Evolutionary conservation across 2,797 vertebrate species (phyloP), one percentile per base, ranked within the genome.

Genomic region (Pipistrellus pygmaeus): DNA sequence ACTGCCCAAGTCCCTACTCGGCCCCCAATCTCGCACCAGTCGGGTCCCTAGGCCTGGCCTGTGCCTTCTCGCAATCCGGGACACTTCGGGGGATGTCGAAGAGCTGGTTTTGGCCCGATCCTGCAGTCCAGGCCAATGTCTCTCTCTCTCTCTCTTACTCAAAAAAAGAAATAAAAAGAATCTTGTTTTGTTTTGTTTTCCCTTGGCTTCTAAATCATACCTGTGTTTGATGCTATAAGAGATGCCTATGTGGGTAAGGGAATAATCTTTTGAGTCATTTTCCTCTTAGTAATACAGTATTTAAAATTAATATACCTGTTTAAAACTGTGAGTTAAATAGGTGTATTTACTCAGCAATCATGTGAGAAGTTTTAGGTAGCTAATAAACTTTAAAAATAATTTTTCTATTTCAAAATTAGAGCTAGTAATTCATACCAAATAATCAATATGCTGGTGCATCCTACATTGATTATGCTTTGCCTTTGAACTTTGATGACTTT

Each of bases 201-300:
- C 30, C 11, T 38, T 75, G 32, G 7, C 30, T 88, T 88, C 44
- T 66, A 48, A 32, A 41, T 14, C 38, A 53, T 32, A 57, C 10
- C 8, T 57, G n/a, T 41, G 71, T 5, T 12, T 35, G 21, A 6
- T 25, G 17, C n/a, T 62, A 1, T 10, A 38, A 80, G 13, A 77
- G 25, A 38, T 9, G 18, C 14, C 8, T 4, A 23, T 23, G 27
- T 5, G 0, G 3, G 44, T 8, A 5, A 3, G 21, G 4, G 21
- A 0, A 38, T 3, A 3, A 6, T 20, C 80, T 7, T 41, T 30
- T 30, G 18, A 27, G 23, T 25, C 35, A 1, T 20, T 3, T 20
- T 0, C 8, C 30, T 80, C 20, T 55, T 15, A 14, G 11, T 30
- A 38, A 88, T 5, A 13, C 18, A 55, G 8, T 27, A 15, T 30